Percentiles rank a stretch among this genome's conserved stretches.
phyloP scores from a whole-genome alignment of 2,113 vertebrate species.

The Athene cunicularia region DNA sequence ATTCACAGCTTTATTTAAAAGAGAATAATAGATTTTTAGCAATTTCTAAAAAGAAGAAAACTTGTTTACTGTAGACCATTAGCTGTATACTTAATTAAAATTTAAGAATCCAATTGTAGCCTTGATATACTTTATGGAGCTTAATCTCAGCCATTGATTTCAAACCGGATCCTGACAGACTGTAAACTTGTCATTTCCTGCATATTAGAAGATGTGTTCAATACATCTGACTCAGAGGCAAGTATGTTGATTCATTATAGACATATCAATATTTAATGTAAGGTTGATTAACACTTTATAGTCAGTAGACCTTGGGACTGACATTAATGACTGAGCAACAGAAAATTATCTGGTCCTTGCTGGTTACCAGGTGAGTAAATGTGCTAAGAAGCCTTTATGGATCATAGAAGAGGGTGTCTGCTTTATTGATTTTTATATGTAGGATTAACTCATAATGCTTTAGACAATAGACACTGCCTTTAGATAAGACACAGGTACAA shows the following conservation, averaged over 20 bases:
- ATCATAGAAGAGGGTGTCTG: not conserved
- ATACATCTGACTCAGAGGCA: not conserved
- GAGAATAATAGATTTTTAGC: not conserved
- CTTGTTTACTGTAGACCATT: not conserved
- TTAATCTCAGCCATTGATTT: not conserved
- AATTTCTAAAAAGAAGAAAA: not conserved
- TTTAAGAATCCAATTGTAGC: not conserved
- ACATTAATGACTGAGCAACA: not conserved
- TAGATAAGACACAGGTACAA: not conserved
- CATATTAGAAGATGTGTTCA: not conserved
- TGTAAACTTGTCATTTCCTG: not conserved
- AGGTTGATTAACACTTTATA: not conserved
- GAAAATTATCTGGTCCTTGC: not conserved
- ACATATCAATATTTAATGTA: not conserved
- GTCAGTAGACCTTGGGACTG: not conserved
- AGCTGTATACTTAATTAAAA: not conserved
- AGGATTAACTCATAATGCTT: not conserved
- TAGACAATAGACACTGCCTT: not conserved
- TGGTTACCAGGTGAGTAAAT: not conserved
- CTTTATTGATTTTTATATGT: not conserved
- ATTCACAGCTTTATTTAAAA: not conserved
- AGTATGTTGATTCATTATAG: not conserved
- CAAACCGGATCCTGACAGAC: not conserved
- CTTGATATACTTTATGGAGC: not conserved
- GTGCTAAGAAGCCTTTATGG: not conserved